Conservation (phyloP, 92 coral and sea anemone genomes). For the Ricordea florida region DNA sequence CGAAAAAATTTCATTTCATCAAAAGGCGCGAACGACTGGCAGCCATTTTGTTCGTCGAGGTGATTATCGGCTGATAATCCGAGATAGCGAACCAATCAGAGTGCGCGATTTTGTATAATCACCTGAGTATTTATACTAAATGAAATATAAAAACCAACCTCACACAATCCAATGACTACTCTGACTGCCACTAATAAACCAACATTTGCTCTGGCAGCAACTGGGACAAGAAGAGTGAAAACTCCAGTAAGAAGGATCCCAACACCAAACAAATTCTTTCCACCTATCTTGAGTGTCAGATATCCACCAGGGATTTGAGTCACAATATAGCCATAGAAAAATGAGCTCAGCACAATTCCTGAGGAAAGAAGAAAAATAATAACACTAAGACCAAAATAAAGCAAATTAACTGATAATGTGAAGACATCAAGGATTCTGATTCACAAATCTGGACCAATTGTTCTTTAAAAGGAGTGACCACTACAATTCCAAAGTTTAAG, state of each 20-base stretch:
- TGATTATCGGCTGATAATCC: too few species aligned
- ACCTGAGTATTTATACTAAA: too few species aligned
- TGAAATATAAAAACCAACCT: slow-evolving; percentile 47
- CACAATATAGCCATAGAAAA: slow-evolving; percentile 91
- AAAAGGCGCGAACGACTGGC: neutral
- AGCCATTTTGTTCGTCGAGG: too few species aligned
- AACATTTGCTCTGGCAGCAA: slow-evolving; percentile 74
- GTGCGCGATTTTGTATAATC: too few species aligned
- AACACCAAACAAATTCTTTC: slow-evolving; percentile 91
- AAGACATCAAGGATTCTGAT: too few species aligned
- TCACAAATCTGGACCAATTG: too few species aligned
- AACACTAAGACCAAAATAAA: neutral
- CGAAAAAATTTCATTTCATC: too few species aligned
- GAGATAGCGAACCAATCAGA: too few species aligned
- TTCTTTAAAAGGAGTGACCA: too few species aligned
- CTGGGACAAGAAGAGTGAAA: slow-evolving; percentile 84
- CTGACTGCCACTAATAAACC: slow-evolving; percentile 73
- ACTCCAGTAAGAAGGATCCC: slow-evolving; percentile 82
- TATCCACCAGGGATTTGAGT: slow-evolving; percentile 95
- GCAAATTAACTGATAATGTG: too few species aligned
- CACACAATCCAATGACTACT: slow-evolving; percentile 81
- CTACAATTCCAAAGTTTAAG: too few species aligned
- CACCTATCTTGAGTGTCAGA: slow-evolving; percentile 89
- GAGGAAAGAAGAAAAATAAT: neutral
- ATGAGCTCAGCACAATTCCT: slow-evolving; percentile 88